Evolutionary conservation across 2,113 vertebrate genomes (phyloP).

Genomic region (Ramphastos sulfuratus): DNA sequence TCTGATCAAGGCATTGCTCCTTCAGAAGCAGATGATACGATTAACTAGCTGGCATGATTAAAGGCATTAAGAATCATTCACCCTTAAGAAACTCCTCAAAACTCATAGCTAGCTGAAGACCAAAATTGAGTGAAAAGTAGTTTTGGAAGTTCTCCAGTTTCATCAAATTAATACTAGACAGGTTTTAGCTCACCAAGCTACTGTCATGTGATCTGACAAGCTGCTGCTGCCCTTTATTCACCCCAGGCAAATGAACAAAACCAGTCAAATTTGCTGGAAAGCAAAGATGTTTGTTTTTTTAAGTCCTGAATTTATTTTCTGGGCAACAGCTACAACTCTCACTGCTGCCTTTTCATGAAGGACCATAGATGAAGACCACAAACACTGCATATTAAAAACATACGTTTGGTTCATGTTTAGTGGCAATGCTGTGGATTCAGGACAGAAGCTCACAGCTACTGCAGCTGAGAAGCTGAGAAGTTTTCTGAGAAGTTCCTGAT

Average conservation of each 20-base stretch:
- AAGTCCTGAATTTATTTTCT: neutral
- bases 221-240: conserved; percentile 13
- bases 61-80: neutral
- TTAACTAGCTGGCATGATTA: neutral
- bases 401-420: neutral
- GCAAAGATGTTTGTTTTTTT: neutral
- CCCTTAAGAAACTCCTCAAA: neutral
- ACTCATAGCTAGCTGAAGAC: neutral
- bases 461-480: neutral
- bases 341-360: neutral
- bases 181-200: conserved; percentile 8
- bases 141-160: conserved; percentile 37
- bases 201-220: neutral
- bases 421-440: neutral
- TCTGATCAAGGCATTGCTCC: neutral
- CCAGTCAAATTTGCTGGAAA: neutral
- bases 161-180: conserved; percentile 15
- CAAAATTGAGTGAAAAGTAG: neutral
- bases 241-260: conserved; percentile 2
- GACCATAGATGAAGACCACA: neutral
- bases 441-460: neutral
- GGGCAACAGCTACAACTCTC: neutral
- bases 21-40: rapidly evolving
- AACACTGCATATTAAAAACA: neutral
- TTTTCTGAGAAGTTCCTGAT: neutral